Percentiles rank a stretch among this genome's conserved stretches.
These are phyloP conservation scores for Spilarctia lutea DNA, from an alignment of 2,888 invertebrate species.

Conservation along the genomic window DNA sequence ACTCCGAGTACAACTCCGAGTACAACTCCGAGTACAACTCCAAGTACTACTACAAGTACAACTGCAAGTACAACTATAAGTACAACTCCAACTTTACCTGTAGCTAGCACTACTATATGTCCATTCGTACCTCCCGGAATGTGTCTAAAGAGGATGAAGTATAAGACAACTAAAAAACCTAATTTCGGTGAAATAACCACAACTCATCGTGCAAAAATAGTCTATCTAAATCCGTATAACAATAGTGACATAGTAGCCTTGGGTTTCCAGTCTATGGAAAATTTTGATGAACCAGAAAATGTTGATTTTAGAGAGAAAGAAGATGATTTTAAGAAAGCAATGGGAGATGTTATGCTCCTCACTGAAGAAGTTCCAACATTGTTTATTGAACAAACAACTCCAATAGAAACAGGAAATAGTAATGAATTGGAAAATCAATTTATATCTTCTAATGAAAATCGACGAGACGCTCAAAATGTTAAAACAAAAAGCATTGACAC, in stretches of 20 bases:
- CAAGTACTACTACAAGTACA: too few species aligned
- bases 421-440: not conserved
- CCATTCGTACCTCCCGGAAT: conserved; percentile 24
- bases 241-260: too few species aligned
- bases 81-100: not conserved
- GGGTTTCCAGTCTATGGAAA: not conserved
- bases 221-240: not conserved
- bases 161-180: conserved; percentile 11
- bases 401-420: not conserved
- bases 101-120: conserved; percentile 12
- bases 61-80: too few species aligned
- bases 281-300: not conserved
- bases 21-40: too few species aligned
- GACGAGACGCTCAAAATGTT: not conserved
- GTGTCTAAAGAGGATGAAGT: conserved; percentile 22
- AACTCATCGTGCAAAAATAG: not conserved
- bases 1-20: too few species aligned
- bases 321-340: not conserved
- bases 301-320: not conserved
- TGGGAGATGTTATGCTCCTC: not conserved
- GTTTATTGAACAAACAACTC: not conserved
- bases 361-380: not conserved
- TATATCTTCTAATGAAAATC: not conserved
- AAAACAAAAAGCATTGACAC: not conserved
- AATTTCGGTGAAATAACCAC: not conserved